A percentile compares a stretch with the other conserved stretches of the same genome.
These are phyloP conservation scores for Heterocephalus glaber DNA, from an alignment of 2,113 vertebrate species.

Conservation along the genomic window DNA sequence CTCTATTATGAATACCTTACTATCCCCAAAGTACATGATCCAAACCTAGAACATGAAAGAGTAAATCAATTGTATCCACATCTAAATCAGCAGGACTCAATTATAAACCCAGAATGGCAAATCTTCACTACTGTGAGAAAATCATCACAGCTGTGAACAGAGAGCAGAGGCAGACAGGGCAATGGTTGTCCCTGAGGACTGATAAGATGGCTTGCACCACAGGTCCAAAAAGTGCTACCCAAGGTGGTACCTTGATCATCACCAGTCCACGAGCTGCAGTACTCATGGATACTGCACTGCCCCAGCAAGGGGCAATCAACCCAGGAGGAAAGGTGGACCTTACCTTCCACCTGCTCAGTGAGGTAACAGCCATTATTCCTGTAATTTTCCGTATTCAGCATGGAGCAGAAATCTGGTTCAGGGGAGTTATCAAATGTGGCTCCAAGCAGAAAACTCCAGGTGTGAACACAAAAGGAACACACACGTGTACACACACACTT, in stretches of 20 bases:
- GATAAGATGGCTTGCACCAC: not conserved
- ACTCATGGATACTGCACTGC: not conserved
- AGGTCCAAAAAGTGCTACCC: not conserved
- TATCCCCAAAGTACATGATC: not conserved
- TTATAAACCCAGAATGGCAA: not conserved
- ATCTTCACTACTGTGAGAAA: not conserved
- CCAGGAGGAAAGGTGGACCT: not conserved
- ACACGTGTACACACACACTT: not conserved
- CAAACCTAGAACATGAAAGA: not conserved
- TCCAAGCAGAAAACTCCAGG: not conserved
- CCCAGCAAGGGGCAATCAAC: not conserved
- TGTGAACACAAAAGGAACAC: not conserved
- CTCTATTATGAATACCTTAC: not conserved
- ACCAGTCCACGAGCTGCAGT: not conserved
- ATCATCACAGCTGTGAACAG: not conserved
- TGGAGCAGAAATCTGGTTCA: not conserved
- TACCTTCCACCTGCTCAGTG: not conserved
- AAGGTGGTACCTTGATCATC: not conserved
- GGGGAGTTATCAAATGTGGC: not conserved
- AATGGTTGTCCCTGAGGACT: too few species aligned
- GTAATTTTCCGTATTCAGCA: not conserved
- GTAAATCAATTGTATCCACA: not conserved
- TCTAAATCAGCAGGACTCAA: not conserved
- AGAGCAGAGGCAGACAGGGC: not conserved
- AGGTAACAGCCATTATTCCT: not conserved